phyloP scores from a whole-genome alignment of 2,888 invertebrate species.

The Erpobdella octoculata region DNA sequence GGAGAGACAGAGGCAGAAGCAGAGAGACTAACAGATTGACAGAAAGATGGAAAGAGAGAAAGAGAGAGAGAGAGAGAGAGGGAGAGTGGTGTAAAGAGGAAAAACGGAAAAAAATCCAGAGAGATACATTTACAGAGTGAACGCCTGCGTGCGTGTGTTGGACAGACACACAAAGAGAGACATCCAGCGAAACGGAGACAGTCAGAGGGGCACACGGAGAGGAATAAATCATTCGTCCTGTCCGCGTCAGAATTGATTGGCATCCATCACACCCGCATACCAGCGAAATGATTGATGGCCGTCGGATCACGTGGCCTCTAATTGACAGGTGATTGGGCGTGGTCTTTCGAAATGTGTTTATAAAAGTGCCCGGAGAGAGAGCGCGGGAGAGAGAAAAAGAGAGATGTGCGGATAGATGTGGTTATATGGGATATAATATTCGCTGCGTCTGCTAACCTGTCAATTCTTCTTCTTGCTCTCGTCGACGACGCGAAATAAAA shows the following conservation, averaged over 20 bases:
- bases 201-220: too few species aligned
- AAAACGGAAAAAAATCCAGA: too few species aligned
- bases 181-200: too few species aligned
- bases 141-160: too few species aligned
- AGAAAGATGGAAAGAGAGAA: too few species aligned
- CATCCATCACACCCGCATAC: conserved; percentile 17
- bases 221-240: neutral
- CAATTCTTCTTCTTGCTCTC: neutral
- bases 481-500: neutral
- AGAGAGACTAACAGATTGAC: too few species aligned
- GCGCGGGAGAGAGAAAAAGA: too few species aligned
- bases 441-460: neutral
- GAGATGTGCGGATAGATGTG: neutral
- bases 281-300: conserved; percentile 21
- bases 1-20: too few species aligned
- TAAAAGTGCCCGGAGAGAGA: neutral
- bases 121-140: too few species aligned
- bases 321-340: conserved; percentile 17
- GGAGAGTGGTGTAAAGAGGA: too few species aligned
- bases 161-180: too few species aligned
- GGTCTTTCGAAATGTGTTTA: neutral
- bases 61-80: too few species aligned
- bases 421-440: neutral
- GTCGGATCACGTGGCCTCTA: conserved; percentile 21
- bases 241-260: conserved; percentile 14